Conservation (phyloP, 2,888 invertebrate species). For the Machimus rusticus region DNA sequence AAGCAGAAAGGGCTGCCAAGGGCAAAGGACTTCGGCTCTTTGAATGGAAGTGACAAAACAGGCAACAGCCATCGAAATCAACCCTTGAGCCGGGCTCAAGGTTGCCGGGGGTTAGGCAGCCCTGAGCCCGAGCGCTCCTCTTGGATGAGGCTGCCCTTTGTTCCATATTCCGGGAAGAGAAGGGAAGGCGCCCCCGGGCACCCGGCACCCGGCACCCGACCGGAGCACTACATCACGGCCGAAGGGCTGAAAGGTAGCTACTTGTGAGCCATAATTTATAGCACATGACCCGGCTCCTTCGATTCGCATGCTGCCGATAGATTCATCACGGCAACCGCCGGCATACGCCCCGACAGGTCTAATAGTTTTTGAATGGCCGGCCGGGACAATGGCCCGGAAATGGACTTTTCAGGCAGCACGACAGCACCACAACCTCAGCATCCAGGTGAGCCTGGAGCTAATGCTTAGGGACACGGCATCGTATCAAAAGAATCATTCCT, state of each 20-base stretch:
- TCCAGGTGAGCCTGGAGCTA: background rate
- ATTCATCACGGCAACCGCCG: background rate
- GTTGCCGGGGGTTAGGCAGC: background rate
- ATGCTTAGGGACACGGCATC: background rate
- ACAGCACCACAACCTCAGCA: background rate
- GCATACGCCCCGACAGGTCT: background rate
- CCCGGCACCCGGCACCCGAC: background rate
- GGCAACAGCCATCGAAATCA: background rate
- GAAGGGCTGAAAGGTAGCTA: background rate
- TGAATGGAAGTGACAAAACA: conserved; percentile 1
- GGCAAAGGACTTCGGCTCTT: background rate
- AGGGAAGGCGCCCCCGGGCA: background rate
- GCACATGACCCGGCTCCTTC: background rate
- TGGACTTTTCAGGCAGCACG: background rate
- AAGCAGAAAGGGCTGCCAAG: background rate
- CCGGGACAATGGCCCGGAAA: background rate
- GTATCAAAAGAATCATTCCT: too few species aligned
- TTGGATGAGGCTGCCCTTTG: background rate
- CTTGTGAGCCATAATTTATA: background rate
- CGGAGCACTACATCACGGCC: background rate
- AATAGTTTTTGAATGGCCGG: conserved; percentile 9
- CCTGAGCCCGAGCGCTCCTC: background rate
- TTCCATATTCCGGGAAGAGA: background rate
- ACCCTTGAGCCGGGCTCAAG: background rate
- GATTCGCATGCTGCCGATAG: conserved; percentile 1